Percentiles rank a stretch among this genome's conserved stretches.
Conservation (phyloP, 1,140 invertebrate species). For the Pogonognathellus flavescens region DNA sequence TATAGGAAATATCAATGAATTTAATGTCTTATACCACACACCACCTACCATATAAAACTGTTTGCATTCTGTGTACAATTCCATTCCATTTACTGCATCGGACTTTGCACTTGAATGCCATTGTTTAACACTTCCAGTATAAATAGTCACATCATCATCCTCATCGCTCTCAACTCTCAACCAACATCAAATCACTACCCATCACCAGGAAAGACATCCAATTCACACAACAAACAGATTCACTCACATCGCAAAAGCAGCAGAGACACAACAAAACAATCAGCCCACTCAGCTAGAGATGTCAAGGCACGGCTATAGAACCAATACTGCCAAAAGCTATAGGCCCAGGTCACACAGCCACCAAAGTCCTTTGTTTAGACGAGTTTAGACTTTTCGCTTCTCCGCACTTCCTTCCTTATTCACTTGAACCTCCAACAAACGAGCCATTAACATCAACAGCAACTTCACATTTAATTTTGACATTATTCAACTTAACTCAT, state of each 20-base stretch:
- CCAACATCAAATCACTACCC: slow-evolving; percentile 22
- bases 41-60: too few species aligned
- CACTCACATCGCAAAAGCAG: slow-evolving; percentile 1
- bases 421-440: slow-evolving; percentile 49
- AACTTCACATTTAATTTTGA: slow-evolving; percentile 40
- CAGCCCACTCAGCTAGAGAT: not conserved
- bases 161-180: not conserved
- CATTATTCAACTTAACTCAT: slow-evolving; percentile 28
- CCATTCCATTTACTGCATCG: not conserved
- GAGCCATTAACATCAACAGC: slow-evolving; percentile 47
- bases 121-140: not conserved
- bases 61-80: too few species aligned
- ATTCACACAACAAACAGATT: not conserved
- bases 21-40: too few species aligned
- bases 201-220: not conserved
- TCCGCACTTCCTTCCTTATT: slow-evolving; percentile 45
- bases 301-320: too few species aligned
- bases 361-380: slow-evolving; percentile 3
- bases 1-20: too few species aligned
- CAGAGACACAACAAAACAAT: slow-evolving; percentile 6
- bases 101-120: slow-evolving; percentile 11
- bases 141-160: slow-evolving; percentile 10
- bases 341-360: slow-evolving; percentile 2
- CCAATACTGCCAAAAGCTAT: not conserved
- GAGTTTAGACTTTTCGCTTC: not conserved